Base-by-base conservation (phyloP, 2,888 invertebrate species). In the Melinaea menophilus region DNA sequence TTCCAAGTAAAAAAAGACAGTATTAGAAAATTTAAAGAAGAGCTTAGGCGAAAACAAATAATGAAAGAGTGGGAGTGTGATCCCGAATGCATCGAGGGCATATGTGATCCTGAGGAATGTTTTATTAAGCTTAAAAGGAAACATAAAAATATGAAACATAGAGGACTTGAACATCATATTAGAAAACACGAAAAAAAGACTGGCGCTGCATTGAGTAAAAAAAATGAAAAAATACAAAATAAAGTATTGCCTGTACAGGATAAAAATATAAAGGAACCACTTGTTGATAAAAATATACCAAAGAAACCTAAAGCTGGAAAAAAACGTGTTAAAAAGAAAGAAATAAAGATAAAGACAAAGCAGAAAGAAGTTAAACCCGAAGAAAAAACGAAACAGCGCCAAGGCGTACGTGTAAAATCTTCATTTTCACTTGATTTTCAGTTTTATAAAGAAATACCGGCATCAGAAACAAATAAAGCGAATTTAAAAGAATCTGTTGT, bases 1-100 rank as follows among this genome's bases (percentile, higher is more conserved):
- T 75, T 76, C 56, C 72, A 65, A 58, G 71, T 78, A 47, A 76
- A 66, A 71, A 82, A 79, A 68, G 82, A 84, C 74, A 82, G 81
- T 4, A 59, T 81, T 47, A 64, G 60, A 41, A 67, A 80, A 56
- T 78, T 71, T 63, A 75, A 71, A 66, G 80, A 80, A 59, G 69
- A 77, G 37, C 63, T 76, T n/a, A 73, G 62, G 58, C 70, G 56
- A 65, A 78, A 77, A 66, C 68, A 70, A 46, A 47, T 64, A 3
- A 45, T 73, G 34, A 70, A 76, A 58, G 69, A 78, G 41, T 76
- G 74, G 71, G 72, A 73, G 64, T 80, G 80, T 66, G 62, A 74
- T 47, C 62, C 72, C 33, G 72, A 73, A 60, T 72, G 72, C 41
- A 41, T 62, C 33, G 61, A 67, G 58, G 65, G 67, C 45, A 68